phyloP scores from a whole-genome alignment of 2,113 vertebrate species.

The Chionis minor region DNA sequence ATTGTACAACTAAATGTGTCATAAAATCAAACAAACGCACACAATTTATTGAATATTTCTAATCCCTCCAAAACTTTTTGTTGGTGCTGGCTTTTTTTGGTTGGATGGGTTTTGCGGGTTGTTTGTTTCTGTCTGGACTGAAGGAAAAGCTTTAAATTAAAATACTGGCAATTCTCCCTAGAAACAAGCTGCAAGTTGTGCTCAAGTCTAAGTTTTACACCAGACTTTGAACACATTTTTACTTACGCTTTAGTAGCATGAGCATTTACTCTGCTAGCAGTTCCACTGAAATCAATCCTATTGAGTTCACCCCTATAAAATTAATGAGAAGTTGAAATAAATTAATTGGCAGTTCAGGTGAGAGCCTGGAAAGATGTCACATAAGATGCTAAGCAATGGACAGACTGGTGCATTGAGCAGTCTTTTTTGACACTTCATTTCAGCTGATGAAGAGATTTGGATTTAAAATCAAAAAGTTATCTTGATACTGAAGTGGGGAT shows the following conservation, averaged over 20 bases:
- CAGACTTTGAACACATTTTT: background rate
- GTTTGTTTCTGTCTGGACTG: background rate
- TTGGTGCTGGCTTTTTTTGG: background rate
- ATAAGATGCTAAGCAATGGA: background rate
- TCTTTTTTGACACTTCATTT: background rate
- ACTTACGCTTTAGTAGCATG: background rate
- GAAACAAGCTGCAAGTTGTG: background rate
- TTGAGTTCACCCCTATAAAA: background rate
- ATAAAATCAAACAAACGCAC: background rate
- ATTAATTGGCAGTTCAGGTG: background rate
- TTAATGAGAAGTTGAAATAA: background rate
- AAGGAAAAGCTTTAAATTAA: background rate
- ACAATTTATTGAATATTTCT: background rate
- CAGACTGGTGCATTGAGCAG: background rate
- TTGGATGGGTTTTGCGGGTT: background rate
- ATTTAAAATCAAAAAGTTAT: background rate
- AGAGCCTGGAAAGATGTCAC: background rate
- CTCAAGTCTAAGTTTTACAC: background rate
- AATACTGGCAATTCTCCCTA: background rate
- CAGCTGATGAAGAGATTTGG: background rate
- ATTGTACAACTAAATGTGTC: background rate
- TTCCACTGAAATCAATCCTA: background rate
- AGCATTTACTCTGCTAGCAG: background rate
- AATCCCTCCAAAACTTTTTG: background rate
- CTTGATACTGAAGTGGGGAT: background rate